These are phyloP conservation scores for Antheraea mylitta DNA, from an alignment of 1,140 invertebrate genomes.

Conservation along the genomic window DNA sequence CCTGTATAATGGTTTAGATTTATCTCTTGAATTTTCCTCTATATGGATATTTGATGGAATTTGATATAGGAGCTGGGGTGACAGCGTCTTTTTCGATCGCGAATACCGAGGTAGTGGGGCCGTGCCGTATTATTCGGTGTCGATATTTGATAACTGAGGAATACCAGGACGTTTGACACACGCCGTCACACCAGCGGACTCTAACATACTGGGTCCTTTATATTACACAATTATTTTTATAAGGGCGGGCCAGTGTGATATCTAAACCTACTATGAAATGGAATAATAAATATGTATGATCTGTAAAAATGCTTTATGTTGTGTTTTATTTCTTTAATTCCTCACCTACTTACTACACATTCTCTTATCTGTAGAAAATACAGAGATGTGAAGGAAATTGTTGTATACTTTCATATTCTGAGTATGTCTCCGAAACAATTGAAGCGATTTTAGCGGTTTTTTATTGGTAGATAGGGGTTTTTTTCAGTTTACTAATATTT, in stretches of 20 bases:
- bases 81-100: constrained; percentile 56
- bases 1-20: constrained; percentile 77
- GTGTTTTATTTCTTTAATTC: constrained; percentile 53
- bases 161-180: constrained; percentile 25
- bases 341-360: too few relatives aligned
- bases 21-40: constrained; percentile 65
- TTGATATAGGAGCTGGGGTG: constrained; percentile 57
- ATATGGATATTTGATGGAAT: constrained; percentile 64
- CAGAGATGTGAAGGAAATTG: neutral
- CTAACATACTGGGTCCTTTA: constrained; percentile 25
- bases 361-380: neutral
- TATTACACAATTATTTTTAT: constrained; percentile 78
- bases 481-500: too few relatives aligned
- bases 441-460: too few relatives aligned
- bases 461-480: too few relatives aligned
- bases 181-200: constrained; percentile 52
- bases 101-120: constrained; percentile 71
- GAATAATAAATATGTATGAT: constrained; percentile 79
- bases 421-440: too few relatives aligned
- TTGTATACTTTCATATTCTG: too few relatives aligned
- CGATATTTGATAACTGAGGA: constrained; percentile 55
- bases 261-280: constrained; percentile 73
- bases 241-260: constrained; percentile 79
- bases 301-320: constrained; percentile 72
- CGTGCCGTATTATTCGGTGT: constrained; percentile 53